Evolutionary conservation across 2,113 vertebrate species (phyloP).

Genomic region (Neoarius graeffei): DNA sequence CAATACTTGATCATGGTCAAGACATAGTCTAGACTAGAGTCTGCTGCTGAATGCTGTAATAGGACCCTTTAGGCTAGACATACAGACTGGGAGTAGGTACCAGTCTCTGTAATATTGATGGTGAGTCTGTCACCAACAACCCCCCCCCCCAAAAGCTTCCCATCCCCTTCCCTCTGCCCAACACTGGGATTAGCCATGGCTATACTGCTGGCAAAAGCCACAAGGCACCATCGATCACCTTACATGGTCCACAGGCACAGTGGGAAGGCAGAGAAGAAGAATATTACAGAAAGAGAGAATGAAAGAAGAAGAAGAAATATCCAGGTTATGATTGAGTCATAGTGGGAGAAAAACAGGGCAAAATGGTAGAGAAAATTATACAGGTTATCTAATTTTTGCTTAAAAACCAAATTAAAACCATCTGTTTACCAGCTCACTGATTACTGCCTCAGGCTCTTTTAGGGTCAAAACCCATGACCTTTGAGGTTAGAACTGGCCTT

Average conservation of each 20-base stretch:
- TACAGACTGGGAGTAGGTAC: conserved; percentile 36
- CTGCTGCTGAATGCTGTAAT: conserved; percentile 14
- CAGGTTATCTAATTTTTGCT: conserved; percentile 10
- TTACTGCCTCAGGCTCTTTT: conserved; percentile 38
- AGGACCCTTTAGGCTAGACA: conserved; percentile 36
- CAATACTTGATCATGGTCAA: conserved; percentile 29
- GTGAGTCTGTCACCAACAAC: conserved; percentile 1
- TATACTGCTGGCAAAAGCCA: conserved; percentile 43
- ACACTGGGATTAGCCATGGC: conserved; percentile 23
- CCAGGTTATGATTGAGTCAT: conserved; percentile 11
- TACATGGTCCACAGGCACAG: conserved; percentile 35
- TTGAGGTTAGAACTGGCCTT: conserved; percentile 36
- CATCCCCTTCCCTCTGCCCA: background rate
- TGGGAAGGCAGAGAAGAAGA: conserved; percentile 13
- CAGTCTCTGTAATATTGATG: conserved; percentile 46
- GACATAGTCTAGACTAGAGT: conserved; percentile 12
- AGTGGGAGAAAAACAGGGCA: background rate
- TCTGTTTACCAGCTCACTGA: conserved; percentile 42
- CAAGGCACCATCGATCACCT: conserved; percentile 50
- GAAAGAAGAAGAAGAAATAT: background rate
- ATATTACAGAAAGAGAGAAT: conserved; percentile 7
- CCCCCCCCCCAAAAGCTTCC: background rate
- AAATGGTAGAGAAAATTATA: background rate
- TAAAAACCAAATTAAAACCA: conserved; percentile 38
- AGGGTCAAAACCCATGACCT: conserved; percentile 39